These are phyloP conservation scores for Gymnoscopelus microlampas DNA, from an alignment of 2,797 vertebrate genomes.

Conservation along the genomic window DNA sequence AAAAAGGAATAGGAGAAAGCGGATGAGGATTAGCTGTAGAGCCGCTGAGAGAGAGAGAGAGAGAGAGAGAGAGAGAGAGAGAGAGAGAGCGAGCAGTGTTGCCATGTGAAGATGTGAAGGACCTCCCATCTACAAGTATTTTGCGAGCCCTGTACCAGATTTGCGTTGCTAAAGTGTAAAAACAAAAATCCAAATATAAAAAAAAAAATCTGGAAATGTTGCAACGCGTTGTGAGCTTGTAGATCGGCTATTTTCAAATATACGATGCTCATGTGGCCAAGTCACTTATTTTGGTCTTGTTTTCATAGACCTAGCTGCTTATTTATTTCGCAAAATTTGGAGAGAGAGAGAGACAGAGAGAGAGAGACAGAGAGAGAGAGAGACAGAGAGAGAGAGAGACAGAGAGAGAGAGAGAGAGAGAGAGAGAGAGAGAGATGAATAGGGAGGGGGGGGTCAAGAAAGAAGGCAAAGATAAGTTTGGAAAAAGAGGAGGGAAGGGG, in stretches of 20 bases:
- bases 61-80: constrained; percentile 3
- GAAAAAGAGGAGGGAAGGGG: constrained; percentile 16
- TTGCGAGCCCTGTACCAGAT: too few relatives aligned
- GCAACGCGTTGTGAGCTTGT: too few relatives aligned
- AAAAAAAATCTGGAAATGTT: too few relatives aligned
- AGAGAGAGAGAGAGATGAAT: background rate
- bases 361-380: constrained; percentile 23
- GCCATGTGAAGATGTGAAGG: too few relatives aligned
- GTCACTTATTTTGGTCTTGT: too few relatives aligned
- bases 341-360: too few relatives aligned
- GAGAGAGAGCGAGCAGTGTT: constrained; percentile 10
- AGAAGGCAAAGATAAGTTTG: constrained; percentile 10
- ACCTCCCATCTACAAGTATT: too few relatives aligned
- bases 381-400: constrained; percentile 30
- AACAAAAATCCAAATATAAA: constrained; percentile 26
- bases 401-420: constrained; percentile 31
- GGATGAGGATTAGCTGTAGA: constrained; percentile 46
- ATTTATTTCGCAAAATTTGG: constrained; percentile 17
- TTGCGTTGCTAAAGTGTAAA: constrained; percentile 6
- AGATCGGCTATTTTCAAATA: too few relatives aligned
- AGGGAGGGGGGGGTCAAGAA: background rate
- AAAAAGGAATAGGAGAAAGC: constrained; percentile 13
- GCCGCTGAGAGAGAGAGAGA: constrained; percentile 3
- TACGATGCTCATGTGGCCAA: too few relatives aligned
- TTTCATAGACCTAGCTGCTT: too few relatives aligned